Percentiles rank a stretch among this genome's conserved stretches.
Conservation (phyloP, 2,797 vertebrate species). For the Thalassophryne amazonica region DNA sequence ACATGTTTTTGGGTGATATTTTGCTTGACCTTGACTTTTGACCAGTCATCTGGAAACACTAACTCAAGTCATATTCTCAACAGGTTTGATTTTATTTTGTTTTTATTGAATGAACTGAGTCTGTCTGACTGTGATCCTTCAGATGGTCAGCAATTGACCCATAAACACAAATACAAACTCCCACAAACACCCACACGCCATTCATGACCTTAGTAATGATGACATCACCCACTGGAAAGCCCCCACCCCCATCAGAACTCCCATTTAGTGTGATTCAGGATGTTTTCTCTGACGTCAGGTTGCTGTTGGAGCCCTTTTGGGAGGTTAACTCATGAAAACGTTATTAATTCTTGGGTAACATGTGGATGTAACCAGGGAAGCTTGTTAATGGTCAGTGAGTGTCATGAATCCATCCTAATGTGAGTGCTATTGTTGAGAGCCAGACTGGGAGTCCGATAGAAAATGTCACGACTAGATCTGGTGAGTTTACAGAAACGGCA, state of each 20-base stretch:
- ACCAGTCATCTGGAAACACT: too few species aligned
- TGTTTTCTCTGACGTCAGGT: slow-evolving; percentile 69
- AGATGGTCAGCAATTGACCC: slow-evolving; percentile 4
- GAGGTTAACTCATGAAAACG: slow-evolving; percentile 48
- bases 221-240: slow-evolving; percentile 22
- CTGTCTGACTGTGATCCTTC: neutral
- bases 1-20: too few species aligned
- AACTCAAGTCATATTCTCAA: too few species aligned
- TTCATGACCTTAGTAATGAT: slow-evolving; percentile 27
- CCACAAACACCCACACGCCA: neutral
- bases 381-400: slow-evolving; percentile 35
- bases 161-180: neutral
- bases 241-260: slow-evolving; percentile 36
- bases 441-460: slow-evolving; percentile 32
- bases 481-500: neutral
- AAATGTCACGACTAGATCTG: slow-evolving; percentile 51
- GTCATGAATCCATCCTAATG: slow-evolving; percentile 62
- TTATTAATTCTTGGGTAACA: slow-evolving; percentile 59
- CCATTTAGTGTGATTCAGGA: slow-evolving; percentile 40
- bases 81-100: too few species aligned
- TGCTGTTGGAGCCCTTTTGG: slow-evolving; percentile 42
- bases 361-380: slow-evolving; percentile 60
- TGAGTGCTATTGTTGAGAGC: slow-evolving; percentile 50
- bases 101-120: too few species aligned
- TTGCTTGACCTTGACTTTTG: too few species aligned